These are phyloP conservation scores for Neria commutata DNA, from an alignment of 2,888 invertebrate genomes.

Conservation along the genomic window DNA sequence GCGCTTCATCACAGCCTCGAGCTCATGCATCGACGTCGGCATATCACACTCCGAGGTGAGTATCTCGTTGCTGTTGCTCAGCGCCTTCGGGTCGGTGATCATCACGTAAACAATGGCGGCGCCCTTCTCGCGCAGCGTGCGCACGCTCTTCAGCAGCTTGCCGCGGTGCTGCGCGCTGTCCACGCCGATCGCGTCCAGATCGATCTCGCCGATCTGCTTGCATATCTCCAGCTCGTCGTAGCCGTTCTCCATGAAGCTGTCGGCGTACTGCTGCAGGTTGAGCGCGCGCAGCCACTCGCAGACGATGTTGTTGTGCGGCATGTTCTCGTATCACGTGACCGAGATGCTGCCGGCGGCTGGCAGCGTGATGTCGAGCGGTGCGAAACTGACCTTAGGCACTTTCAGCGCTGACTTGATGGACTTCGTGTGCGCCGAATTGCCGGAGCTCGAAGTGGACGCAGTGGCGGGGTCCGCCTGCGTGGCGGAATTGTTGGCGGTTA, in stretches of 20 bases:
- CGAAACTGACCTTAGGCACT: conserved; percentile 53
- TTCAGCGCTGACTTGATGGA: conserved; percentile 43
- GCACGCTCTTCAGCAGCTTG: conserved; percentile 81
- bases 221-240: conserved; percentile 96
- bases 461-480: conserved; percentile 16
- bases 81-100: conserved; percentile 74
- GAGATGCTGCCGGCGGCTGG: conserved; percentile 29
- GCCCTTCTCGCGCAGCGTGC: conserved; percentile 86
- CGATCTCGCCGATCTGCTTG: conserved; percentile 94
- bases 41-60: conserved; percentile 60
- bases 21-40: conserved; percentile 63
- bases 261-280: conserved; percentile 86
- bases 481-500: conserved; percentile 16
- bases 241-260: conserved; percentile 94
- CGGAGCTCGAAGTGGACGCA: conserved; percentile 25
- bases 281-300: conserved; percentile 92
- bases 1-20: conserved; percentile 82
- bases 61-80: conserved; percentile 65
- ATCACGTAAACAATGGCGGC: conserved; percentile 93
- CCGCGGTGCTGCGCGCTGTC: conserved; percentile 81
- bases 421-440: neutral
- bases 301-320: conserved; percentile 74
- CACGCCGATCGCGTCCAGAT: conserved; percentile 93
- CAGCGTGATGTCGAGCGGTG: conserved; percentile 50
- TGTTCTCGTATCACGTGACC: conserved; percentile 54